Conservation (phyloP, 2,113 vertebrate genomes). For the Furnarius figulus region DNA sequence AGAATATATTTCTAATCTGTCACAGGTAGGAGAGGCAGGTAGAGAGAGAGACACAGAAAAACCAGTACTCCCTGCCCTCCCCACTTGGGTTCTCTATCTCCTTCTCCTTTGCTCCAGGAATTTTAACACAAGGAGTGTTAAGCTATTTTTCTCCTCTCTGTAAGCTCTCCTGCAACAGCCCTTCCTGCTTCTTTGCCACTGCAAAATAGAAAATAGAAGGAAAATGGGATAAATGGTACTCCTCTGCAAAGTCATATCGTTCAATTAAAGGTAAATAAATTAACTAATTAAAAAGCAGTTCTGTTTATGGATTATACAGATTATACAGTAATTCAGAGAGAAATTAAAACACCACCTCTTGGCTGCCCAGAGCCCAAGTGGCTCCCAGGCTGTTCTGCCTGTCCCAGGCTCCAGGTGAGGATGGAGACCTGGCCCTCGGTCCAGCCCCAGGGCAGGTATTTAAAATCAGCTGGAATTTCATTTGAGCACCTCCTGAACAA, state of each 20-base stretch:
- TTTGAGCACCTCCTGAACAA: background rate
- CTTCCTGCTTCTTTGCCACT: background rate
- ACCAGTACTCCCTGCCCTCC: background rate
- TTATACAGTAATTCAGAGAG: background rate
- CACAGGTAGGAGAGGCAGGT: background rate
- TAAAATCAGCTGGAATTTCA: background rate
- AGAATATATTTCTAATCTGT: background rate
- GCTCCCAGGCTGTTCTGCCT: background rate
- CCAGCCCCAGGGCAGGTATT: background rate
- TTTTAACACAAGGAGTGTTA: background rate
- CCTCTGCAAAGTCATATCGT: background rate
- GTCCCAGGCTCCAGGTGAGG: background rate
- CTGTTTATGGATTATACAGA: background rate
- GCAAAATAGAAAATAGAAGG: background rate
- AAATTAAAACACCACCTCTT: background rate
- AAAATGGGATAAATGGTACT: accelerated
- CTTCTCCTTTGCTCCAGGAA: background rate
- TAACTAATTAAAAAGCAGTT: background rate
- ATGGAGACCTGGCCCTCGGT: background rate
- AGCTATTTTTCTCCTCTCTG: background rate
- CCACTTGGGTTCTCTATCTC: background rate
- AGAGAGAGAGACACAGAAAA: background rate
- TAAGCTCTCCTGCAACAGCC: background rate
- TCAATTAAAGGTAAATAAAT: background rate
- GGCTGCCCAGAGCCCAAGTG: accelerated